phyloP scores from a whole-genome alignment of 1,140 invertebrate species.

The Dendrolimus punctatus region DNA sequence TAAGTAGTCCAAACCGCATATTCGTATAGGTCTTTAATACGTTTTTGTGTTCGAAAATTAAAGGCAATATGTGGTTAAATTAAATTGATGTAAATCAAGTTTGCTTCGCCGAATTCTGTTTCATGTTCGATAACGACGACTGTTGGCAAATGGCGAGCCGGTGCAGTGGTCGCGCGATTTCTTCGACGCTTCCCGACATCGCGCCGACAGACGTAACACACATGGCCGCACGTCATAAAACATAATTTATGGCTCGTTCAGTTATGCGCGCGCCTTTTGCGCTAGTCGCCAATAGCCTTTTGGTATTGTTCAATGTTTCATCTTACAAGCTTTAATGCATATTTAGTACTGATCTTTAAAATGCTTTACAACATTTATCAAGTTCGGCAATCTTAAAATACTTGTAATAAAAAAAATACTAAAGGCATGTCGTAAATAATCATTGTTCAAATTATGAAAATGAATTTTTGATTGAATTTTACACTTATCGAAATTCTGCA shows the following conservation, averaged over 20 bases:
- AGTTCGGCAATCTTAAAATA: too few species aligned
- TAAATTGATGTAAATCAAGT: slow-evolving; percentile 9
- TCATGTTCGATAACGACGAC: slow-evolving; percentile 16
- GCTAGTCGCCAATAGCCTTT: slow-evolving; percentile 9
- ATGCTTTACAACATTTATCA: too few species aligned
- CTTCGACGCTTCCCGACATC: slow-evolving; percentile 2
- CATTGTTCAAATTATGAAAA: too few species aligned
- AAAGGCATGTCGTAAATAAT: too few species aligned
- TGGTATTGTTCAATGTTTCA: slow-evolving; percentile 12
- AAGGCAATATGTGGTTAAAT: too few species aligned
- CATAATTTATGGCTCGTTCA: slow-evolving; percentile 44
- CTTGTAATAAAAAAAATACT: too few species aligned
- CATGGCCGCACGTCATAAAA: slow-evolving; percentile 58
- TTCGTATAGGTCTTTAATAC: too few species aligned
- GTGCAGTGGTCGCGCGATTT: slow-evolving; percentile 8
- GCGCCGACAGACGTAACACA: slow-evolving; percentile 37
- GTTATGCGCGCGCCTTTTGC: slow-evolving; percentile 22
- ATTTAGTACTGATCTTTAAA: background rate
- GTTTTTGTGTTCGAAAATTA: too few species aligned
- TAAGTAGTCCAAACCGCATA: too few species aligned
- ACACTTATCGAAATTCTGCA: too few species aligned
- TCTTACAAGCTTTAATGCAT: slow-evolving; percentile 5
- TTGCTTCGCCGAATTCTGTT: slow-evolving; percentile 33
- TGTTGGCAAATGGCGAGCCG: slow-evolving; percentile 4
- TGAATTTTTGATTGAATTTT: too few species aligned